A percentile compares a stretch with the other conserved stretches of the same genome.
These are phyloP conservation scores for Ailurus styani DNA, from an alignment of 2,113 vertebrate genomes.

Conservation along the genomic window DNA sequence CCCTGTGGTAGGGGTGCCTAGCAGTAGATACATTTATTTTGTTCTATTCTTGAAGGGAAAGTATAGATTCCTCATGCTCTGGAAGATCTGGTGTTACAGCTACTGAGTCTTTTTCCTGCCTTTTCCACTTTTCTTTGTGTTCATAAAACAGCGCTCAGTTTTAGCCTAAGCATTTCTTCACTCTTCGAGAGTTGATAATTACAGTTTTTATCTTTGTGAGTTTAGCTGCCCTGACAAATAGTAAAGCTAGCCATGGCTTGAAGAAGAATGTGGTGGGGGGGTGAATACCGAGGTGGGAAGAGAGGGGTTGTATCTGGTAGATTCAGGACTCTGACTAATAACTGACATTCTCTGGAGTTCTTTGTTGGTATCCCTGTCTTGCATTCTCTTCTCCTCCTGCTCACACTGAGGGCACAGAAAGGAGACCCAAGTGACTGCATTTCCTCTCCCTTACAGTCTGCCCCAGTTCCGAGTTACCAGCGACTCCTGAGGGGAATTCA, in stretches of 20 bases:
- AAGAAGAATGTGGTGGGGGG: not conserved
- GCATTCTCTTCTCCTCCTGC: not conserved
- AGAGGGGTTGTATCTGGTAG: not conserved
- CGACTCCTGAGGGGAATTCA: not conserved
- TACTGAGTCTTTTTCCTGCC: not conserved
- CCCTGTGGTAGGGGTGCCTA: not conserved
- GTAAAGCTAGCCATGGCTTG: not conserved
- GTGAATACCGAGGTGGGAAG: not conserved
- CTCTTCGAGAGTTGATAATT: not conserved
- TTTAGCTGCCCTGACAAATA: not conserved
- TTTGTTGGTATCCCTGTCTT: not conserved
- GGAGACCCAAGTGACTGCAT: not conserved
- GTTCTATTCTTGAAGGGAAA: not conserved
- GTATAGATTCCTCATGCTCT: not conserved
- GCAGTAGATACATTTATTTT: not conserved
- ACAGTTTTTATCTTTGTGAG: not conserved
- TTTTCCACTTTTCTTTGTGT: not conserved
- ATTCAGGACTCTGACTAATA: not conserved
- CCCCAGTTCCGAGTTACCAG: not conserved
- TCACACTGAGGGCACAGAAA: not conserved
- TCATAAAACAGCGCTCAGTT: not conserved
- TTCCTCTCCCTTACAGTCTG: not conserved
- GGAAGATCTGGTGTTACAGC: not conserved
- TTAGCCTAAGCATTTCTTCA: not conserved
- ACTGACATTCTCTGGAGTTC: not conserved